These are phyloP conservation scores for Ophiodon elongatus DNA, from an alignment of 2,113 vertebrate genomes.

Conservation along the genomic window DNA sequence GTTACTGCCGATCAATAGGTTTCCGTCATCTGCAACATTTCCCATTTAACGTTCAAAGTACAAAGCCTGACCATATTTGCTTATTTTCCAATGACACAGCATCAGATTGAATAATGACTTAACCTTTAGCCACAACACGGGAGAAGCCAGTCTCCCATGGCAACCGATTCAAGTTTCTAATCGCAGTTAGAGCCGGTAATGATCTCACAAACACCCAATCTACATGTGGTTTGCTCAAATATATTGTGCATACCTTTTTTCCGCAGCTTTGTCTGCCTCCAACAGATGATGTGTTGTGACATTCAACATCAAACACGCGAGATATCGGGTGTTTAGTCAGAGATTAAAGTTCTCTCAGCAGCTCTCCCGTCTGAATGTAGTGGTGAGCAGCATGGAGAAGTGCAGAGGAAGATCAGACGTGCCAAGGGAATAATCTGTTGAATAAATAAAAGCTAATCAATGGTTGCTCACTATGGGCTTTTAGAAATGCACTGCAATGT, in stretches of 20 bases:
- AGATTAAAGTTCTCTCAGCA: background rate
- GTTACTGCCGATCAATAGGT: background rate
- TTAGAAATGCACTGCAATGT: conserved; percentile 38
- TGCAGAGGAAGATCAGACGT: background rate
- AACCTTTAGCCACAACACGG: conserved; percentile 46
- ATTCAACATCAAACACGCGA: background rate
- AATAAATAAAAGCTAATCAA: conserved; percentile 32
- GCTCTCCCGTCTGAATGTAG: background rate
- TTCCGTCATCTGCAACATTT: conserved; percentile 5
- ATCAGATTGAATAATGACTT: conserved; percentile 42
- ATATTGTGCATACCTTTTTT: background rate
- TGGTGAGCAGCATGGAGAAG: background rate
- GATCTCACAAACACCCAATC: conserved; percentile 8
- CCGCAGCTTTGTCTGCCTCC: background rate
- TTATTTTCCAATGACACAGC: conserved; percentile 40
- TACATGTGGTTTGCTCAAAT: background rate
- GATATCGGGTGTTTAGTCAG: background rate
- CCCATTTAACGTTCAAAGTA: conserved; percentile 2
- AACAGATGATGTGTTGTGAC: background rate
- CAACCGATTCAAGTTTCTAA: conserved; percentile 33
- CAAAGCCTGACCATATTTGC: conserved; percentile 4
- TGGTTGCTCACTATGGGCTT: conserved; percentile 3
- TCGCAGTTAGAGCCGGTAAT: background rate
- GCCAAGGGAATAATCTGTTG: background rate
- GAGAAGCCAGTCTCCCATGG: conserved; percentile 41